phyloP scores from a whole-genome alignment of 2,888 invertebrate species.

The Rhagophthalmus giganteus region DNA sequence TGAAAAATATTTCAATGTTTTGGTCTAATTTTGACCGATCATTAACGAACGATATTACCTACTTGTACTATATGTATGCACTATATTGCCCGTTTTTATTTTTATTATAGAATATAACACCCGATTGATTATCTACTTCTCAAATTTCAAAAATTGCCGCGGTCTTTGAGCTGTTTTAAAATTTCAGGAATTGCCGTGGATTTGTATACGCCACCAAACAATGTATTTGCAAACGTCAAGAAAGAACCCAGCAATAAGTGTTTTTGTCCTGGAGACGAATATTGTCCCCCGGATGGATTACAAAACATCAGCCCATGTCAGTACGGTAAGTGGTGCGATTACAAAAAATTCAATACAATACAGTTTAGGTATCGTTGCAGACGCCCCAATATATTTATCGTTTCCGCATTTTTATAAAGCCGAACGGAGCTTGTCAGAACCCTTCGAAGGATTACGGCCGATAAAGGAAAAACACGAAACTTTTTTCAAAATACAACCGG shows the following conservation, averaged over 20 bases:
- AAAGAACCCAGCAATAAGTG: slow-evolving; percentile 73
- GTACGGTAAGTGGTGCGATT: slow-evolving; percentile 65
- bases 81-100: too few species aligned
- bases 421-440: slow-evolving; percentile 67
- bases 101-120: too few species aligned
- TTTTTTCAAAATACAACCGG: slow-evolving; percentile 84
- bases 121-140: too few species aligned
- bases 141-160: too few species aligned
- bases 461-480: slow-evolving; percentile 70
- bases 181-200: slow-evolving; percentile 69
- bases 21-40: too few species aligned
- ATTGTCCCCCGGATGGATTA: slow-evolving; percentile 73
- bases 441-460: slow-evolving; percentile 74
- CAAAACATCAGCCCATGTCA: slow-evolving; percentile 88
- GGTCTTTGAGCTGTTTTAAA: background rate
- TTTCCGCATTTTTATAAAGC: slow-evolving; percentile 89
- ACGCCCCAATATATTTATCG: slow-evolving; percentile 85
- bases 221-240: slow-evolving; percentile 69
- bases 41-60: too few species aligned
- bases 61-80: too few species aligned
- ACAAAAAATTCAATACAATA: background rate
- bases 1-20: too few species aligned
- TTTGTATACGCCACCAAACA: slow-evolving; percentile 71
- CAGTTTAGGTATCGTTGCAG: slow-evolving; percentile 53
- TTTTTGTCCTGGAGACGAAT: slow-evolving; percentile 70